phyloP scores from a whole-genome alignment of 2,888 invertebrate genomes.

The Acronicta leporina region DNA sequence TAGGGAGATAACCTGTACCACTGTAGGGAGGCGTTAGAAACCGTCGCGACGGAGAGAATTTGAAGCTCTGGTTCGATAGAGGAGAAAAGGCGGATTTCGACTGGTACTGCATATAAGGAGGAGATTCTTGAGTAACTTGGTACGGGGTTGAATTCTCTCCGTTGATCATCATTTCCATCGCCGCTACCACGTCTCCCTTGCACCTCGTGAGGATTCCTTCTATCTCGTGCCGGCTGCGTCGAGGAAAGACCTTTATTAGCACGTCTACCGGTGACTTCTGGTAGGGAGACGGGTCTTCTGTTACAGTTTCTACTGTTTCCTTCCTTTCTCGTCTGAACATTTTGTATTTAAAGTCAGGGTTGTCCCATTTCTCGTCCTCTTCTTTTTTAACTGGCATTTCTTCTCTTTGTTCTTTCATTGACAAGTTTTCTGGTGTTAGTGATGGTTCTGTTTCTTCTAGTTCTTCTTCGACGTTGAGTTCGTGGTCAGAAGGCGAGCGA shows the following conservation, averaged over 20 bases:
- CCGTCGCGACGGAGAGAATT: constrained; percentile 91
- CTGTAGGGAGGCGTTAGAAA: constrained; percentile 95
- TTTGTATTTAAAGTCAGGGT: constrained; percentile 79
- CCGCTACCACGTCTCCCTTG: constrained; percentile 96
- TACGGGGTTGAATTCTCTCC: constrained; percentile 82
- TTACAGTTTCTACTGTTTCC: constrained; percentile 66
- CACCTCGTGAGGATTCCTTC: constrained; percentile 95
- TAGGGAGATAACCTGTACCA: constrained; percentile 94
- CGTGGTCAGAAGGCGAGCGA: constrained; percentile 84
- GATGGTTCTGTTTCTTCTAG: constrained; percentile 87
- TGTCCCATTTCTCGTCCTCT: constrained; percentile 85
- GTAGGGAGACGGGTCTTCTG: constrained; percentile 76
- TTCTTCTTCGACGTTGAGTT: constrained; percentile 89
- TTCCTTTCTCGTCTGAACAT: constrained; percentile 75
- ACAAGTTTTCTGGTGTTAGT: constrained; percentile 94
- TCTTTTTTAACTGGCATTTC: constrained; percentile 85
- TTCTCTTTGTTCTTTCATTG: constrained; percentile 91
- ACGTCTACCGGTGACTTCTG: constrained; percentile 95
- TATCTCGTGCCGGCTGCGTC: constrained; percentile 95
- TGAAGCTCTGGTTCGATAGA: constrained; percentile 90
- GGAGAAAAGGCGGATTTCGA: constrained; percentile 94
- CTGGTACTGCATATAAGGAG: constrained; percentile 85
- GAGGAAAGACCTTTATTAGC: constrained; percentile 96
- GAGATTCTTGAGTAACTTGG: constrained; percentile 80
- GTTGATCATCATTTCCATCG: constrained; percentile 96